Base-by-base conservation (phyloP, 1,140 invertebrate genomes). In the Drosophila orosa region DNA sequence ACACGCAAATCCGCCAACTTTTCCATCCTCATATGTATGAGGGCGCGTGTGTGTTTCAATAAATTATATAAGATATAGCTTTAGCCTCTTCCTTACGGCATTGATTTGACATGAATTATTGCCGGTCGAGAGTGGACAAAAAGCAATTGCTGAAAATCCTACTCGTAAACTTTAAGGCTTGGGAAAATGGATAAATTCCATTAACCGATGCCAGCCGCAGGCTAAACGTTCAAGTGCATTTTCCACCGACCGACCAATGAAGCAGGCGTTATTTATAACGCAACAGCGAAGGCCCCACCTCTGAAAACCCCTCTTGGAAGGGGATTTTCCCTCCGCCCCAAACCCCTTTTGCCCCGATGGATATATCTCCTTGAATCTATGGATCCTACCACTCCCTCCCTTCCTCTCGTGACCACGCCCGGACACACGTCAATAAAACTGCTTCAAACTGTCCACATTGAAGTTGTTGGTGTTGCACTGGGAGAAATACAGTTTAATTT, bases 401-500 rank as follows among this genome's bases (percentile, higher is more conserved):
- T 17, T 27, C 42, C 56, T 27, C 39, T 40, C 40, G 52, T 67
- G 68, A 62, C 83, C 79, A 89, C 83, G 79, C 83, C 83, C 84
- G 76, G 84, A 86, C 84, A 86, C 84, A 86, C 83, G 83, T 86
- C 83, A 86, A 86, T 86, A 86, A 87, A 89, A 89, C 68, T 89
- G 80, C 84, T 89, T 80, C 77, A 89, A 89, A 83, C 77, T 84
- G 84, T 89, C 84, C 80, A 89, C 84, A 83, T 84, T 80, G 76
- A 75, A 74, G 68, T 47, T 24, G 54, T 25, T 42, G 55, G 29
- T 44, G n/a, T 5, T 15, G 31, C 47, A 54, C 50, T 35, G 0
- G 4, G 8, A 54, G 1, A 54, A 50, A 33, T 10, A 5, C 1
- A 1, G 0, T 0, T 0, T 15, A 0, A 0, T 3, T 4, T 15